phyloP scores from a whole-genome alignment of 1,140 invertebrate genomes.

The Bacillus rossius region DNA sequence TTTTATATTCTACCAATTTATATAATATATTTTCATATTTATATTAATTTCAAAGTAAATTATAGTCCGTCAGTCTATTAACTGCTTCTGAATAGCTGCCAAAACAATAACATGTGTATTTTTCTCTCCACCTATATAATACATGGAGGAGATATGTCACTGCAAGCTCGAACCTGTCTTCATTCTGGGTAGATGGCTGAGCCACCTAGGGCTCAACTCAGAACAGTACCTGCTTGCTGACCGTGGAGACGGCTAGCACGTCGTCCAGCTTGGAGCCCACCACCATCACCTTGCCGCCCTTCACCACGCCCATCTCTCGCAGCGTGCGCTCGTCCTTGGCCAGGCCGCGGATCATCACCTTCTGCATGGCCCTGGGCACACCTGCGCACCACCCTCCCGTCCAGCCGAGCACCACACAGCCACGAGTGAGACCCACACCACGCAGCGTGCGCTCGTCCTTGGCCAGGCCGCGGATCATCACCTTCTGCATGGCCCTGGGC shows the following conservation, averaged over 20 bases:
- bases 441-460: conserved; percentile 78
- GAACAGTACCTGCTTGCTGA: conserved; percentile 48
- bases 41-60: no score
- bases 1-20: no score
- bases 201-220: no score
- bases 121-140: no score
- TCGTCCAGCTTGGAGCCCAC: conserved; percentile 90
- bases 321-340: conserved; percentile 82
- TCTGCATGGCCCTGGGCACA: conserved; percentile 81
- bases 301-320: conserved; percentile 68
- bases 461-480: conserved; percentile 87
- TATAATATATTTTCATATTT: no score
- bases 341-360: conserved; percentile 88
- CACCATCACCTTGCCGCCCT: conserved; percentile 87
- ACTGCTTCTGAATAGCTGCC: no score
- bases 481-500: conserved; percentile 80
- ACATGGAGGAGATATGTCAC: no score
- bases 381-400: conserved; percentile 58
- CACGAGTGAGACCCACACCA: conserved; percentile 72
- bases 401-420: conserved; percentile 90
- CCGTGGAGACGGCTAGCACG: conserved; percentile 72
- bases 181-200: no score
- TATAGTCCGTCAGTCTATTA: no score
- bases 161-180: no score
- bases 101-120: no score